Percentiles rank a stretch among this genome's conserved stretches.
Evolutionary conservation across 2,888 invertebrate genomes (phyloP).

Genomic region (Eupithecia vulgata): DNA sequence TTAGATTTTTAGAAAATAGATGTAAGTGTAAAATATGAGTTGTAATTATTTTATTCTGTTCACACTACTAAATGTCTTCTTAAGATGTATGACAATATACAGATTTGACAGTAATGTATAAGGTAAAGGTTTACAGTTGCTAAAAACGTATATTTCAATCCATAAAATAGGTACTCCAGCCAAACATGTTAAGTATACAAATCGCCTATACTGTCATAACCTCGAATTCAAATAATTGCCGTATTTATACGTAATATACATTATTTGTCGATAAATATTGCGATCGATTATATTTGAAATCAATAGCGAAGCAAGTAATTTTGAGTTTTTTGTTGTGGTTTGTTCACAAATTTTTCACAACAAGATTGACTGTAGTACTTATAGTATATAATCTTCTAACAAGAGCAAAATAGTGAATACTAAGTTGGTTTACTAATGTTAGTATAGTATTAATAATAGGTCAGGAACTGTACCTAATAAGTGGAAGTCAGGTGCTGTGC

Average conservation of each 20-base stretch:
- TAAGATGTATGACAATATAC: no score
- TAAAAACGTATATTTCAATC: neutral
- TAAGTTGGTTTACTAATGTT: neutral
- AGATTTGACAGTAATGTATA: neutral
- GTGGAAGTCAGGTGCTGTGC: conserved; percentile 11
- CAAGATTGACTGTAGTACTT: neutral
- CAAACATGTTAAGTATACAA: neutral
- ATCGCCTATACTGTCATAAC: neutral
- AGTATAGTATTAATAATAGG: neutral
- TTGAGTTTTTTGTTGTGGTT: neutral
- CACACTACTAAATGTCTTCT: no score
- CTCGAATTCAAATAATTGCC: neutral
- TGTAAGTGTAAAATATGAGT: no score
- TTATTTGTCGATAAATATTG: neutral
- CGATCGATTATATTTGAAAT: neutral
- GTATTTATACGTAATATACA: neutral
- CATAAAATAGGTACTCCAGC: neutral
- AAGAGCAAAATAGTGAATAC: neutral
- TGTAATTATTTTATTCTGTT: no score
- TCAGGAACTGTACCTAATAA: conserved; percentile 14
- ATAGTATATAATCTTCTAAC: neutral
- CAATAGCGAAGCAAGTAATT: neutral
- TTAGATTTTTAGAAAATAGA: no score
- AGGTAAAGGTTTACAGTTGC: neutral
- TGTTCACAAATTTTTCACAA: neutral